phyloP scores from a whole-genome alignment of 2,888 invertebrate species.

The Leptothorax acervorum region DNA sequence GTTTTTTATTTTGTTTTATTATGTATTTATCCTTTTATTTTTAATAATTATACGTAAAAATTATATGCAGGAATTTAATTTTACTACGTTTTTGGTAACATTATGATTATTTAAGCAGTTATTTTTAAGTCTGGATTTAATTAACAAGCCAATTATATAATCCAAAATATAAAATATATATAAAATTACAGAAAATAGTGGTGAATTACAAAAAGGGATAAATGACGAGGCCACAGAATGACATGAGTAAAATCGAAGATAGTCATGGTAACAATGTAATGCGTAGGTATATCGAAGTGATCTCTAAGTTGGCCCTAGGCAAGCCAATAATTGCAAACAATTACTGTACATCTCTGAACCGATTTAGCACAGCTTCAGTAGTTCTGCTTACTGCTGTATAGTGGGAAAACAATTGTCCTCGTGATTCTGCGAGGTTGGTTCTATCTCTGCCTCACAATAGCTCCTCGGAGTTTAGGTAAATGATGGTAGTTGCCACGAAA shows the following conservation, averaged over 20 bases:
- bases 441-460: constrained; percentile 67
- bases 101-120: neutral
- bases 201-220: neutral
- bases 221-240: constrained; percentile 19
- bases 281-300: constrained; percentile 73
- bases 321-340: constrained; percentile 80
- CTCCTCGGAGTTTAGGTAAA: constrained; percentile 80
- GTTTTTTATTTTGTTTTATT: neutral
- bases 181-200: neutral
- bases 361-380: constrained; percentile 69
- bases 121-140: neutral
- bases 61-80: neutral
- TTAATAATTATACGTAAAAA: neutral
- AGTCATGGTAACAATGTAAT: constrained; percentile 69
- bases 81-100: neutral
- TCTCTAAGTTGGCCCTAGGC: constrained; percentile 74
- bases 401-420: constrained; percentile 75
- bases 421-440: constrained; percentile 67
- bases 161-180: neutral
- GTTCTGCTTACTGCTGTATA: constrained; percentile 57
- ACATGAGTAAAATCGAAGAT: constrained; percentile 51
- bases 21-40: neutral
- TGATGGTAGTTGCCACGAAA: constrained; percentile 81
- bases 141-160: neutral
- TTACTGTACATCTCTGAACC: constrained; percentile 77